Evolutionary conservation across 2,797 vertebrate genomes (phyloP).

Genomic region (Bucorvus abyssinicus): DNA sequence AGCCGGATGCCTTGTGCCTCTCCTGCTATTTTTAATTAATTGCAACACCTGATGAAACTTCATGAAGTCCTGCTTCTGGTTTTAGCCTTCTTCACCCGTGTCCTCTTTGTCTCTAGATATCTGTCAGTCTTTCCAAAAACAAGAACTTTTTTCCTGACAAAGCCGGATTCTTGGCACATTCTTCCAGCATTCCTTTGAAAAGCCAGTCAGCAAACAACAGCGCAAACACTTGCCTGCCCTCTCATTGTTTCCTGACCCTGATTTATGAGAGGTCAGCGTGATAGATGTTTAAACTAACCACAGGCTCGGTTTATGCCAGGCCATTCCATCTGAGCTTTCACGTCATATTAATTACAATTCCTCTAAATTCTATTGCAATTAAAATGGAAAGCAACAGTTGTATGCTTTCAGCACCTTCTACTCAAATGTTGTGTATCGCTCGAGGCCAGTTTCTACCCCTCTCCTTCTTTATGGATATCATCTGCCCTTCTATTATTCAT

Average conservation of each 20-base stretch:
- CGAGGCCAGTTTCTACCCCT: not conserved
- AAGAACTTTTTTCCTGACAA: constrained; percentile 4
- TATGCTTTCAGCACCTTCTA: not conserved
- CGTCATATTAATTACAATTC: not conserved
- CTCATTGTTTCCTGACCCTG: constrained; percentile 59
- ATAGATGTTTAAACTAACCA: constrained; percentile 44
- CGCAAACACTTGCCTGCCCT: constrained; percentile 22
- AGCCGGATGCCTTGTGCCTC: rapidly evolving
- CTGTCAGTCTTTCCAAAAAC: not conserved
- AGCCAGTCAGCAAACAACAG: constrained; percentile 58
- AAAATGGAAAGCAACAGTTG: not conserved
- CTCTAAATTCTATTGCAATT: not conserved
- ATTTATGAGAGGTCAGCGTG: constrained; percentile 5
- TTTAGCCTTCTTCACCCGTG: not conserved
- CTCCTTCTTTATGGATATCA: not conserved
- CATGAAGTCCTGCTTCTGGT: not conserved
- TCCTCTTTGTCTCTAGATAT: not conserved
- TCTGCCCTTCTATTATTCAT: not conserved
- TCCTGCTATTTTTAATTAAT: not conserved
- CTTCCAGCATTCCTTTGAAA: constrained; percentile 48
- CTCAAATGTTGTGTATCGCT: not conserved
- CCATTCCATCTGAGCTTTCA: constrained; percentile 14
- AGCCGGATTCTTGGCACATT: constrained; percentile 55
- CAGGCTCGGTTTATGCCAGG: constrained; percentile 14
- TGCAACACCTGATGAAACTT: not conserved